phyloP scores from a whole-genome alignment of 2,113 vertebrate genomes.

The Poeciliopsis occidentalis region DNA sequence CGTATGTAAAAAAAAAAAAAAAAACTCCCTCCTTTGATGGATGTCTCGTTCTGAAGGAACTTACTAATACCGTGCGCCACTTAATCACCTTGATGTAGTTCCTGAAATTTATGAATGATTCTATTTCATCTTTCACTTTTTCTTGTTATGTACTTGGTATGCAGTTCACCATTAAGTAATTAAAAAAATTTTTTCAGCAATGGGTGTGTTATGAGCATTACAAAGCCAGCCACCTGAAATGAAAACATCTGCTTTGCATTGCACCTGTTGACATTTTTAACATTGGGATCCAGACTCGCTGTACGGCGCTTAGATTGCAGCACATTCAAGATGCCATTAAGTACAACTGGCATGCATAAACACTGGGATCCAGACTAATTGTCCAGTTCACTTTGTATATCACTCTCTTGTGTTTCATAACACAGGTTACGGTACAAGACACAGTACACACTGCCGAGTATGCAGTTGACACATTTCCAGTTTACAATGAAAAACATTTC shows the following conservation, averaged over 20 bases:
- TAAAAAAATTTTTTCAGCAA: background rate
- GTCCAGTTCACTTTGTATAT: too few relatives aligned
- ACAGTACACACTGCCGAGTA: too few relatives aligned
- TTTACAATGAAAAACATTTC: too few relatives aligned
- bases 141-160: background rate
- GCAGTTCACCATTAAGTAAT: background rate
- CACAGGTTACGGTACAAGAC: too few relatives aligned
- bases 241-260: background rate
- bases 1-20: too few relatives aligned
- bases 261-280: background rate
- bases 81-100: conserved; percentile 1
- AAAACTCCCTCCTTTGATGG: background rate
- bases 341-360: too few relatives aligned
- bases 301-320: too few relatives aligned
- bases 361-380: too few relatives aligned
- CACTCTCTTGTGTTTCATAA: too few relatives aligned
- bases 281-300: too few relatives aligned
- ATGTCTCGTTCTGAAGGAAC: background rate
- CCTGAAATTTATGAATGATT: background rate
- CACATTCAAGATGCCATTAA: too few relatives aligned
- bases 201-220: background rate
- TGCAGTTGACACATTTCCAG: too few relatives aligned
- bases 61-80: background rate
- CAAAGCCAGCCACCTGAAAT: background rate
- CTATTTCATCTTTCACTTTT: background rate